Evolutionary conservation across 2,888 invertebrate genomes (phyloP).

Genomic region (Dermolepida albohirtum): DNA sequence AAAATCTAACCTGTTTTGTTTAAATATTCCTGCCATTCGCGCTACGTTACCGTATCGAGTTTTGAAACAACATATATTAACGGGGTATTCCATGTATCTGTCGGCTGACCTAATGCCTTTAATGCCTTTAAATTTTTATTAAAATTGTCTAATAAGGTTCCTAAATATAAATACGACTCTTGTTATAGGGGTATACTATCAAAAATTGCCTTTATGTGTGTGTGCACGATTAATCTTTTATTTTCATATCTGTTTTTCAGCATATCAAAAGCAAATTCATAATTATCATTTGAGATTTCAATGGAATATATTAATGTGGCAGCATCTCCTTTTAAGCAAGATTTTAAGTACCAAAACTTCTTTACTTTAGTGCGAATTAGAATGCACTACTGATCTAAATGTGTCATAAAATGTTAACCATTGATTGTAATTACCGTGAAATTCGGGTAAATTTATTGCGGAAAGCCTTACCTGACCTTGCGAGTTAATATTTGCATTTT

Average conservation of each 20-base stretch:
- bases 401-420: conserved; percentile 42
- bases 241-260: conserved; percentile 49
- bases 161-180: conserved; percentile 41
- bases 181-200: conserved; percentile 41
- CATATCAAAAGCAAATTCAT: conserved; percentile 43
- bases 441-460: too few species aligned
- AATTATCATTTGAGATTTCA: conserved; percentile 41
- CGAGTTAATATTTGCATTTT: too few species aligned
- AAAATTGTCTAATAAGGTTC: conserved; percentile 47
- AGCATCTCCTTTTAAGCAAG: conserved; percentile 45
- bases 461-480: too few species aligned
- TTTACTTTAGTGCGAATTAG: conserved; percentile 31
- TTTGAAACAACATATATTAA: conserved; percentile 47
- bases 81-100: conserved; percentile 49
- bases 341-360: conserved; percentile 47
- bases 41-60: conserved; percentile 45
- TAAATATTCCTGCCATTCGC: conserved; percentile 48
- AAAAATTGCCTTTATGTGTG: conserved; percentile 47
- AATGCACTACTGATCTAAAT: conserved; percentile 43
- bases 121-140: conserved; percentile 50
- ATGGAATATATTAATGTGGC: conserved; percentile 41
- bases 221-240: conserved; percentile 48
- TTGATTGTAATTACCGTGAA: too few species aligned
- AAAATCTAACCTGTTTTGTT: conserved; percentile 15
- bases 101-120: conserved; percentile 47